Conservation (phyloP, 2,888 invertebrate species). For the Noctua pronuba region DNA sequence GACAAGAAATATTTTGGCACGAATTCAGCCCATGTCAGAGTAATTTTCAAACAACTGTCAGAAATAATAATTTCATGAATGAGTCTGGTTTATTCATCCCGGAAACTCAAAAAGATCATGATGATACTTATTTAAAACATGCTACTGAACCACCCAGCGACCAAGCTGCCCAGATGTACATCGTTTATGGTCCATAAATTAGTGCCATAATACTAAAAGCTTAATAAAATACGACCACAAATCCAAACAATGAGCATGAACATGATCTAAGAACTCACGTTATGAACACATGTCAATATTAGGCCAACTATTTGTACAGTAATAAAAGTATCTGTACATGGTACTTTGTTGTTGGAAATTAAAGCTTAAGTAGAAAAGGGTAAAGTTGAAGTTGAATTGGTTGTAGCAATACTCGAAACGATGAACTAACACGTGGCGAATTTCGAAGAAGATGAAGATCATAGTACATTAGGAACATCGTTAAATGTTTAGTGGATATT, state of each 20-base stretch:
- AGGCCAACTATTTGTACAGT: conserved; percentile 64
- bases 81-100: conserved; percentile 35
- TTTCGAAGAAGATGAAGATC: conserved; percentile 45
- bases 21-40: conserved; percentile 15
- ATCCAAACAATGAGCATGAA: conserved; percentile 68
- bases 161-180: conserved; percentile 65
- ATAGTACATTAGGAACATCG: conserved; percentile 22
- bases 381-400: conserved; percentile 27
- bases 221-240: conserved; percentile 69
- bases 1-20: conserved; percentile 55
- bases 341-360: conserved; percentile 20
- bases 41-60: conserved; percentile 25
- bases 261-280: conserved; percentile 61
- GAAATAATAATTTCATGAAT: conserved; percentile 34
- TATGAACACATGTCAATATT: conserved; percentile 71
- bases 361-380: conserved; percentile 19
- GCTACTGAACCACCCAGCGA: conserved; percentile 61
- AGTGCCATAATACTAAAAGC: conserved; percentile 69
- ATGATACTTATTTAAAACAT: conserved; percentile 59
- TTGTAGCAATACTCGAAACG: conserved; percentile 20
- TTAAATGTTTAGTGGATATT: conserved; percentile 27
- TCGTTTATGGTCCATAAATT: conserved; percentile 68
- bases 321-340: conserved; percentile 58
- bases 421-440: conserved; percentile 57
- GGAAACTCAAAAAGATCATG: conserved; percentile 49